Base-by-base conservation (phyloP, 2,888 invertebrate genomes). In the Xylota segnis region DNA sequence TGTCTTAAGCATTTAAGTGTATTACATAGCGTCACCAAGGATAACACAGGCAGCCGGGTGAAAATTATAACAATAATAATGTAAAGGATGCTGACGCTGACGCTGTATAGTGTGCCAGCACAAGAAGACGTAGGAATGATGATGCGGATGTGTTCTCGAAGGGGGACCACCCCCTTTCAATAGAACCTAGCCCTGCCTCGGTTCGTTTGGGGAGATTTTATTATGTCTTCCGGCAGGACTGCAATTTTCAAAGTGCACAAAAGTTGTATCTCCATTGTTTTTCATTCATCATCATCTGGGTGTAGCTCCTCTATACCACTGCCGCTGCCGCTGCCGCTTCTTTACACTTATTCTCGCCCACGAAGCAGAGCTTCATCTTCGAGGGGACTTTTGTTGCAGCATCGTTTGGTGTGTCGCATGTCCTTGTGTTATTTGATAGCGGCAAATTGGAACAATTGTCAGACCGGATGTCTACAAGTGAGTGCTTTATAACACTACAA, bases 401-500 rank as follows among this genome's bases (percentile, higher is more conserved):
- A 50, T 59, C 18, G 56, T 12, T 75, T 54, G 70, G 72, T 77
- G 63, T 81, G 82, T 83, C 87, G 84, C 81, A 84, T 82, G 86
- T 88, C 78, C 87, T 88, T 88, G 87, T 88, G 88, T 88, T 88
- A 87, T 88, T 88, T 88, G 88, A 88, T 88, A 88, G 88, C 88
- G 88, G 88, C 88, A 87, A 89, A 88, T 89, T 88, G 88, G 88
- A 88, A 88, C 88, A 89, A 88, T 89, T 88, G 88, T 89, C 88
- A 88, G 88, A 88, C 89, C 88, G 89, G 89, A 89, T 89, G 88
- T 89, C 89, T 88, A 88, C 88, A 88, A 88, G 88, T 88, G 87
- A 88, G 87, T 88, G 87, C 87, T 84, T 82, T 87, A 84, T 84
- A 88, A 87, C 84, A 88, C 87, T 82, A 87, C 72, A 88, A 83